Conservation (phyloP, 2,888 invertebrate species). For the Dryocosmus kuriphilus region DNA sequence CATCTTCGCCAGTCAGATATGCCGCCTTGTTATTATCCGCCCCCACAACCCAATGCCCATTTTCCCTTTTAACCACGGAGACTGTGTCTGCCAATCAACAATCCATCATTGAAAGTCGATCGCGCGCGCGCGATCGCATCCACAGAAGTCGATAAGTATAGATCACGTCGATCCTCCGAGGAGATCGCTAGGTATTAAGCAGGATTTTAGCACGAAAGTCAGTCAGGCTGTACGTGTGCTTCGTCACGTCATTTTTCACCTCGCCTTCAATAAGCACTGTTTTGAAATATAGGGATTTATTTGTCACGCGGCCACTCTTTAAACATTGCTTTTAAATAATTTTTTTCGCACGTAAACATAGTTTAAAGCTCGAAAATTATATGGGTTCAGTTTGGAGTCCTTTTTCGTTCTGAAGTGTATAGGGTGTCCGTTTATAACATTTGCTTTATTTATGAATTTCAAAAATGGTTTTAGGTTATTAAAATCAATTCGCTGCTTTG, state of each 20-base stretch:
- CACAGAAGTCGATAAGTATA: conserved; percentile 72
- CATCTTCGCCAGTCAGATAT: conserved; percentile 64
- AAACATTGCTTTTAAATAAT: background rate
- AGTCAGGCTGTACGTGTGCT: conserved; percentile 54
- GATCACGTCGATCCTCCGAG: conserved; percentile 63
- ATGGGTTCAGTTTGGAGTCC: background rate
- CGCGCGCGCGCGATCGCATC: conserved; percentile 60
- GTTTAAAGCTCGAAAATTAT: background rate
- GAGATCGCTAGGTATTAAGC: conserved; percentile 60
- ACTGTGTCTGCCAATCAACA: conserved; percentile 74
- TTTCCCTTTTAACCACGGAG: conserved; percentile 74
- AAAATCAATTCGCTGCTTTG: no score
- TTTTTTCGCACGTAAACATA: background rate
- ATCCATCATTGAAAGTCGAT: conserved; percentile 74
- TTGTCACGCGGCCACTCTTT: conserved; percentile 23
- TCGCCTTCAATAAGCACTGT: conserved; percentile 49
- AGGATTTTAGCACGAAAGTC: conserved; percentile 58
- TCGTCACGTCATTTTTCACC: conserved; percentile 60
- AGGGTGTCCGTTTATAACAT: background rate
- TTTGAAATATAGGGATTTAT: conserved; percentile 51
- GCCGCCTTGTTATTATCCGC: conserved; percentile 77
- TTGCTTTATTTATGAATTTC: no score
- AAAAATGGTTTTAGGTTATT: no score
- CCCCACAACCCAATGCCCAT: conserved; percentile 72
- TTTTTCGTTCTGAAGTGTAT: background rate